Percentiles rank a stretch among this genome's conserved stretches.
phyloP scores from a whole-genome alignment of 2,888 invertebrate genomes.

The Psylliodes chrysocephalus region DNA sequence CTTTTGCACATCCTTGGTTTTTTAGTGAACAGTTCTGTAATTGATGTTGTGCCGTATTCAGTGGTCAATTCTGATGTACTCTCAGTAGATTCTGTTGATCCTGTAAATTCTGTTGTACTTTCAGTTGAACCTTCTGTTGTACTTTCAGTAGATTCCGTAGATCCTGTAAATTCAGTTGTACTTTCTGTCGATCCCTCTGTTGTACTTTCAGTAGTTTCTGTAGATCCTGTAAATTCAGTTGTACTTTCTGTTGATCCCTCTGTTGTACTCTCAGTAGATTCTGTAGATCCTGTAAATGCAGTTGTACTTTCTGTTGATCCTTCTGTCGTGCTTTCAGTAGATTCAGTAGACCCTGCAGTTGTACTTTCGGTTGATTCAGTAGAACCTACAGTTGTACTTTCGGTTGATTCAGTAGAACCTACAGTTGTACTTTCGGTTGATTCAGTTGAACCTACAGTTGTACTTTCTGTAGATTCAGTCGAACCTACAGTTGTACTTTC shows the following conservation, averaged over 20 bases:
- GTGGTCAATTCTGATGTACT: slow-evolving; percentile 36
- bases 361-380: slow-evolving; percentile 32
- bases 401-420: slow-evolving; percentile 32
- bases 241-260: slow-evolving; percentile 34
- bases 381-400: slow-evolving; percentile 30
- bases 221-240: slow-evolving; percentile 19
- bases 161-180: slow-evolving; percentile 22
- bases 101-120: slow-evolving; percentile 43
- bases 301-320: neutral
- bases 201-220: slow-evolving; percentile 2
- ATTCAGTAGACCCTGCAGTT: slow-evolving; percentile 22
- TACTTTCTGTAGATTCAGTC: slow-evolving; percentile 17
- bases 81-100: slow-evolving; percentile 33
- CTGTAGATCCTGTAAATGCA: slow-evolving; percentile 16
- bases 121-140: slow-evolving; percentile 26
- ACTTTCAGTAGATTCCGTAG: slow-evolving; percentile 34
- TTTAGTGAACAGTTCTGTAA: slow-evolving; percentile 62
- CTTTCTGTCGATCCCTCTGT: slow-evolving; percentile 45
- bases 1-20: slow-evolving; percentile 69
- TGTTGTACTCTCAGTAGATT: slow-evolving; percentile 41
- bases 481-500: slow-evolving; percentile 24
- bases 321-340: neutral
- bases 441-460: slow-evolving; percentile 31
- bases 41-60: slow-evolving; percentile 36
- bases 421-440: slow-evolving; percentile 23